Evolutionary conservation across 2,888 invertebrate species (phyloP).

Genomic region (Mesochorus sp.): DNA sequence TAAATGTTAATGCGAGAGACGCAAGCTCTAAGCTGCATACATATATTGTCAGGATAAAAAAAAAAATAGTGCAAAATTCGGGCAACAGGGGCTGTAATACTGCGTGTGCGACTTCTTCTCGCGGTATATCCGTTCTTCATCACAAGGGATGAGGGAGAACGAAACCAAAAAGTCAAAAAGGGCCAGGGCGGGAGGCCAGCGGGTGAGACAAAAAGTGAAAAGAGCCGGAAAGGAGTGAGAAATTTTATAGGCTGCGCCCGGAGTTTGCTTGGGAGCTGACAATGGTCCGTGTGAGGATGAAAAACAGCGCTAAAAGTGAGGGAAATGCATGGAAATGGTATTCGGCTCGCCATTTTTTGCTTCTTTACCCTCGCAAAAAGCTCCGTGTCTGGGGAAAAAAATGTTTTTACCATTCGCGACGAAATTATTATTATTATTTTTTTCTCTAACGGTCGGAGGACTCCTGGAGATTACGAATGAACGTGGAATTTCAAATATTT

Average conservation of each 20-base stretch:
- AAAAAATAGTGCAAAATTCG: background rate
- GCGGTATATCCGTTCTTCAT: too few relatives aligned
- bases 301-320: conserved; percentile 48
- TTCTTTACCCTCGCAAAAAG: background rate
- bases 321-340: conserved; percentile 67
- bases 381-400: too few relatives aligned
- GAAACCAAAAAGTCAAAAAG: conserved; percentile 18
- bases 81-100: background rate
- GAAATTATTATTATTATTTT: too few relatives aligned
- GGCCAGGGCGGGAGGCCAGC: background rate
- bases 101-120: background rate
- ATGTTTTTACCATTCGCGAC: too few relatives aligned
- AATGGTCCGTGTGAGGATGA: background rate
- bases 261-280: background rate
- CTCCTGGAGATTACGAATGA: too few relatives aligned
- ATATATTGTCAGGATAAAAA: background rate
- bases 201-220: conserved; percentile 38
- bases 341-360: conserved; percentile 60
- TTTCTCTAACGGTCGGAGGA: too few relatives aligned
- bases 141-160: too few relatives aligned
- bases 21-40: background rate
- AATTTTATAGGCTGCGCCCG: too few relatives aligned
- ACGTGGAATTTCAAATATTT: too few relatives aligned
- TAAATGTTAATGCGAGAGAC: conserved; percentile 75
- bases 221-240: conserved; percentile 35